phyloP scores from a whole-genome alignment of 2,113 vertebrate genomes.

The Neoarius graeffei region DNA sequence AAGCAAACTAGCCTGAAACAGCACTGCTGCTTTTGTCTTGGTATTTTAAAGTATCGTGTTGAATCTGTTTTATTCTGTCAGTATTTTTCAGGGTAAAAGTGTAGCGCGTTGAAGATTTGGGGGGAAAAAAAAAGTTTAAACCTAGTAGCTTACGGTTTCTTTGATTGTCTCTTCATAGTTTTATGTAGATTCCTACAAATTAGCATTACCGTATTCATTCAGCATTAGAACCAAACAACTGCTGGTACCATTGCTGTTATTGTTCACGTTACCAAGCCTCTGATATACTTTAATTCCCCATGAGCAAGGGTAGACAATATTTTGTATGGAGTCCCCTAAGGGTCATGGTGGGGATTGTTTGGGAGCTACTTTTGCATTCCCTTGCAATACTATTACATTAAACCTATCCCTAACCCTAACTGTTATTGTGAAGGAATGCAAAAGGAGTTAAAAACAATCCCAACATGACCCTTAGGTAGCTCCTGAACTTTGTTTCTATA shows the following conservation, averaged over 20 bases:
- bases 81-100: not conserved
- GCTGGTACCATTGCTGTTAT: not conserved
- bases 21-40: not conserved
- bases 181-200: not conserved
- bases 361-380: too few relatives aligned
- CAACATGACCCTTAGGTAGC: too few relatives aligned
- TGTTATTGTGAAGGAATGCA: too few relatives aligned
- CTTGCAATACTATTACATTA: too few relatives aligned
- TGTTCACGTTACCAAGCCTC: not conserved
- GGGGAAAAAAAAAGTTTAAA: not conserved
- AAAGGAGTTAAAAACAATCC: too few relatives aligned
- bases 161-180: not conserved
- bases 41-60: not conserved
- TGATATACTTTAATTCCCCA: not conserved
- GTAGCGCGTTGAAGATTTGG: not conserved
- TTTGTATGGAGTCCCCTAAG: too few relatives aligned
- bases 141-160: not conserved
- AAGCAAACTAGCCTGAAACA: not conserved
- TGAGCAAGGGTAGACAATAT: not conserved
- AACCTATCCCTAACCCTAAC: too few relatives aligned
- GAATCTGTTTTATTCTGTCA: not conserved
- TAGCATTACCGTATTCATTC: not conserved
- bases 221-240: not conserved
- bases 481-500: not conserved
- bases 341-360: too few relatives aligned